Percentiles rank a stretch among this genome's conserved stretches.
phyloP scores from a whole-genome alignment of 2,113 vertebrate species.

The Orthonyx spaldingii region DNA sequence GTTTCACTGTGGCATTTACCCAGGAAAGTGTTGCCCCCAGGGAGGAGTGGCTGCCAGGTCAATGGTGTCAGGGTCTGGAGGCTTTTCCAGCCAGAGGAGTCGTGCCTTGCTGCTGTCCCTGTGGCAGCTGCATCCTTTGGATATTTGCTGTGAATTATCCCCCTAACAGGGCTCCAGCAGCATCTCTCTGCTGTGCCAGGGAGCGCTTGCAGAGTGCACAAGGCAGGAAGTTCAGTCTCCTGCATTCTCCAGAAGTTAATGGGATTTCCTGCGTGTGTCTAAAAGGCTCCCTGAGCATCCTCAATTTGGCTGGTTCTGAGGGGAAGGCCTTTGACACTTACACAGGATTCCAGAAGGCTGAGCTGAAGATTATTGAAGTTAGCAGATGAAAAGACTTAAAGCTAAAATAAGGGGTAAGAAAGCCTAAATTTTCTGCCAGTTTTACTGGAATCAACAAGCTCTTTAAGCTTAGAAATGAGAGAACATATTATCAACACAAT shows the following conservation, averaged over 20 bases:
- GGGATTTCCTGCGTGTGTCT: neutral
- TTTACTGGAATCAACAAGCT: neutral
- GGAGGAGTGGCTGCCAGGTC: neutral
- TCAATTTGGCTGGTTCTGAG: neutral
- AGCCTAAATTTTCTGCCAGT: neutral
- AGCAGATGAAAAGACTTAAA: neutral
- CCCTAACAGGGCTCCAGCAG: neutral
- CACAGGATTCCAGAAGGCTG: neutral
- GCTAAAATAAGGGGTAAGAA: neutral
- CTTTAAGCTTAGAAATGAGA: neutral
- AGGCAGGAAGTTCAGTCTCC: neutral
- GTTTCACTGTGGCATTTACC: neutral
- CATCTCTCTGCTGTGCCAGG: neutral
- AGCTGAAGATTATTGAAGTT: neutral
- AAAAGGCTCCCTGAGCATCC: neutral
- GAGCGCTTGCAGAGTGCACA: neutral
- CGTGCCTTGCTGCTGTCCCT: fast-evolving
- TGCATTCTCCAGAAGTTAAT: neutral
- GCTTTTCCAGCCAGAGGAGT: neutral
- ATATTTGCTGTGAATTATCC: neutral
- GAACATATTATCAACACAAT: neutral
- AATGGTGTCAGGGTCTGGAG: neutral
- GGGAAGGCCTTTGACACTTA: neutral
- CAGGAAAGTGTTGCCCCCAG: neutral
- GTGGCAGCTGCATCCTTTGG: neutral